Conservation (phyloP, 2,888 invertebrate species). For the Brachynemurus nebulosus region DNA sequence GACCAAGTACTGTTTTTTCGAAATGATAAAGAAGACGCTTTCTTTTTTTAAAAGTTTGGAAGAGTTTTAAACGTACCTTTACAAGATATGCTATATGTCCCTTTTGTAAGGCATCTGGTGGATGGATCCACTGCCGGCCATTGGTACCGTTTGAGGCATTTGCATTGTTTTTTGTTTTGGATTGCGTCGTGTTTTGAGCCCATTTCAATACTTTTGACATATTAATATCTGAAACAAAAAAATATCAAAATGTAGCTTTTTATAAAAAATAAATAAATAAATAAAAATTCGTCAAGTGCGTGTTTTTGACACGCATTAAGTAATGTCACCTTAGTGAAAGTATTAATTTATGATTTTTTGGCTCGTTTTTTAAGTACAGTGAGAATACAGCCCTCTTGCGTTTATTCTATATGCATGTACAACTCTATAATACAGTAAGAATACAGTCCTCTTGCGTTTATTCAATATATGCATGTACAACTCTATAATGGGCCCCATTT, state of each 20-base stretch:
- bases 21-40: neutral
- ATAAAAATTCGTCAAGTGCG: neutral
- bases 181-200: slow-evolving; percentile 32
- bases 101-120: slow-evolving; percentile 82
- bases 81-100: slow-evolving; percentile 96
- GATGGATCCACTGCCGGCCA: slow-evolving; percentile 75
- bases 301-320: too few species aligned
- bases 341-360: too few species aligned
- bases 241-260: neutral
- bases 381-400: too few species aligned
- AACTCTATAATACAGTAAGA: too few species aligned
- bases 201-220: slow-evolving; percentile 33
- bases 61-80: slow-evolving; percentile 53
- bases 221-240: slow-evolving; percentile 22
- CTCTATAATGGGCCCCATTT: too few species aligned
- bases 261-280: neutral
- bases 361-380: too few species aligned
- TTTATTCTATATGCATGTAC: too few species aligned
- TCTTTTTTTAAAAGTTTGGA: slow-evolving; percentile 1
- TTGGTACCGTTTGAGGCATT: slow-evolving; percentile 25
- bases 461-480: too few species aligned
- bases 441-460: too few species aligned
- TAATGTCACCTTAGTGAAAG: too few species aligned
- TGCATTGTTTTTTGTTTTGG: slow-evolving; percentile 7
- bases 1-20: slow-evolving; percentile 1